These are phyloP conservation scores for Formica aserva DNA, from an alignment of 2,888 invertebrate species.

Conservation along the genomic window DNA sequence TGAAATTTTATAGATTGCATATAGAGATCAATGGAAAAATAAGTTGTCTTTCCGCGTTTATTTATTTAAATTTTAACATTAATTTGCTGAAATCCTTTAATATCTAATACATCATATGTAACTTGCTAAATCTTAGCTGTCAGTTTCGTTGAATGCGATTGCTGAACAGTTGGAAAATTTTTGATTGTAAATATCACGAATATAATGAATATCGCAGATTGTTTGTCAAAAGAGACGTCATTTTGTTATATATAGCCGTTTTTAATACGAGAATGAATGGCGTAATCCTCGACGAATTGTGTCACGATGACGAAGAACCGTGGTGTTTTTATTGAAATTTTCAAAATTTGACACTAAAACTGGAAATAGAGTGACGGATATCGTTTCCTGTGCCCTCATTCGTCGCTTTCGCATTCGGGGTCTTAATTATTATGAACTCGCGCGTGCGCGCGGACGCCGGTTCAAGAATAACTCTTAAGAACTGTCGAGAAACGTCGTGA, in stretches of 20 bases:
- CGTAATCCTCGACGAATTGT: background rate
- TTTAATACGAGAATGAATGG: conserved; percentile 30
- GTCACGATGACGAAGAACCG: conserved; percentile 1
- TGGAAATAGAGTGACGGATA: conserved; percentile 59
- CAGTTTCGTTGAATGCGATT: background rate
- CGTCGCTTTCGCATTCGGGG: conserved; percentile 51
- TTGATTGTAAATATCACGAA: background rate
- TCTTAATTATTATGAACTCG: conserved; percentile 70
- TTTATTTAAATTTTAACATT: background rate
- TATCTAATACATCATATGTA: background rate
- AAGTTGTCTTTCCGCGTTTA: background rate
- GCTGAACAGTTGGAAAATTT: background rate
- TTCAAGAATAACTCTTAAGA: conserved; percentile 71
- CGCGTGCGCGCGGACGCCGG: conserved; percentile 9
- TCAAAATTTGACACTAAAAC: conserved; percentile 1
- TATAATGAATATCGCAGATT: background rate
- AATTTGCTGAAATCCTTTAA: conserved; percentile 6
- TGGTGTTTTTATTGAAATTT: conserved; percentile 19
- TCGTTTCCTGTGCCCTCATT: conserved; percentile 66
- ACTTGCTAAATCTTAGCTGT: background rate
- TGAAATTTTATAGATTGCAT: background rate
- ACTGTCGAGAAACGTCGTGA: conserved; percentile 68
- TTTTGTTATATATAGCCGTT: background rate
- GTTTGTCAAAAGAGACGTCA: conserved; percentile 9
- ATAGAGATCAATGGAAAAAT: background rate